Conservation (phyloP, 2,797 vertebrate species). For the Parambassis ranga region DNA sequence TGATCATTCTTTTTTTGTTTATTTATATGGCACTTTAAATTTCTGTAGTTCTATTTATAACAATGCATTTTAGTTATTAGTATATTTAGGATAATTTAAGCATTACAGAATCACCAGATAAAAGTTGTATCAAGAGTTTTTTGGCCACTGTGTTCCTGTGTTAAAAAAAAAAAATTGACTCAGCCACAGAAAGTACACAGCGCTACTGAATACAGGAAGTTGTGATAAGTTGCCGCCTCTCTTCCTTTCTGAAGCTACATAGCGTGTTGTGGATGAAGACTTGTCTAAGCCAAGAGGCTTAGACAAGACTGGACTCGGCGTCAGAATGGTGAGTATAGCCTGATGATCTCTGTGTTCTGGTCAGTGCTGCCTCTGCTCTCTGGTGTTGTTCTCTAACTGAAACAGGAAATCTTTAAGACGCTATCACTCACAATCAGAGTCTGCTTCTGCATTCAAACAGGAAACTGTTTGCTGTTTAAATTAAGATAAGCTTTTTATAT, state of each 20-base stretch:
- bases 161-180: not conserved
- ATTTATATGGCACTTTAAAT: too few relatives aligned
- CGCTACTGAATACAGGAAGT: slow-evolving; percentile 55
- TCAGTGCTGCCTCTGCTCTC: not conserved
- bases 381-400: not conserved
- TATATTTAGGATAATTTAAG: too few relatives aligned
- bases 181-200: slow-evolving; percentile 8
- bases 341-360: not conserved
- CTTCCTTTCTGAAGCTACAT: slow-evolving; percentile 21
- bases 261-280: not conserved
- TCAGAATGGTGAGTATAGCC: slow-evolving; percentile 17
- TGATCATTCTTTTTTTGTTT: not conserved
- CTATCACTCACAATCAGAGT: slow-evolving; percentile 5
- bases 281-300: not conserved
- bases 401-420: not conserved
- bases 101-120: too few relatives aligned
- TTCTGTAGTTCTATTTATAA: too few relatives aligned
- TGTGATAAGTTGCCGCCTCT: slow-evolving; percentile 13
- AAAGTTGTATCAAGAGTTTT: too few relatives aligned
- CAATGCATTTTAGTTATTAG: too few relatives aligned
- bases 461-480: slow-evolving; percentile 1
- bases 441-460: slow-evolving; percentile 9
- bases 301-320: too few relatives aligned
- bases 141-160: not conserved
- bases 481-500: too few relatives aligned